Evolutionary conservation across 2,797 vertebrate species (phyloP).

Genomic region (Heliangelus exortis): DNA sequence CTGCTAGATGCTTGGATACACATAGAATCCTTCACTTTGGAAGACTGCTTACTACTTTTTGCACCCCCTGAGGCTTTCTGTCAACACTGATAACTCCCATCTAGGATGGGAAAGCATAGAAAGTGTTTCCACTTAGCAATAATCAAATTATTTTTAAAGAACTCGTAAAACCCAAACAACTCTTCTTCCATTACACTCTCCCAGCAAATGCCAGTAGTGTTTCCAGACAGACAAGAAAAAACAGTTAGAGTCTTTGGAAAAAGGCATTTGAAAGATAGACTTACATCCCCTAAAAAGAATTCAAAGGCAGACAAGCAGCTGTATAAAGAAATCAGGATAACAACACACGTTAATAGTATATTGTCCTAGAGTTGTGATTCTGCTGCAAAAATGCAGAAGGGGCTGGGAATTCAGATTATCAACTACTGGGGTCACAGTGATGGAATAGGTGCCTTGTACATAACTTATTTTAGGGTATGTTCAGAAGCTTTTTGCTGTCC

Average conservation of each 20-base stretch:
- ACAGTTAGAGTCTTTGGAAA: neutral
- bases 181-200: neutral
- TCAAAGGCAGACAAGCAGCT: neutral
- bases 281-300: neutral
- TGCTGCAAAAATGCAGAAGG: neutral
- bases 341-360: neutral
- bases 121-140: neutral
- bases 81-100: neutral
- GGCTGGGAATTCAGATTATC: neutral
- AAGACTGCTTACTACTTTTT: neutral
- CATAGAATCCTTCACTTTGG: neutral
- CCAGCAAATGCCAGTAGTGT: neutral
- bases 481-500: neutral
- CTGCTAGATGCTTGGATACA: neutral
- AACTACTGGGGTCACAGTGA: neutral
- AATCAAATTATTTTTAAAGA: constrained; percentile 16
- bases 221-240: neutral
- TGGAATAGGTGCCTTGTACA: neutral
- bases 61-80: neutral
- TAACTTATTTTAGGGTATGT: neutral
- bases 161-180: neutral
- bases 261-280: neutral
- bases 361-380: neutral
- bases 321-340: neutral
- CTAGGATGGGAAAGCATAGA: neutral